Percentiles rank a stretch among this genome's conserved stretches.
Conservation (phyloP, 2,797 vertebrate species). For the Alexandromys oeconomus region DNA sequence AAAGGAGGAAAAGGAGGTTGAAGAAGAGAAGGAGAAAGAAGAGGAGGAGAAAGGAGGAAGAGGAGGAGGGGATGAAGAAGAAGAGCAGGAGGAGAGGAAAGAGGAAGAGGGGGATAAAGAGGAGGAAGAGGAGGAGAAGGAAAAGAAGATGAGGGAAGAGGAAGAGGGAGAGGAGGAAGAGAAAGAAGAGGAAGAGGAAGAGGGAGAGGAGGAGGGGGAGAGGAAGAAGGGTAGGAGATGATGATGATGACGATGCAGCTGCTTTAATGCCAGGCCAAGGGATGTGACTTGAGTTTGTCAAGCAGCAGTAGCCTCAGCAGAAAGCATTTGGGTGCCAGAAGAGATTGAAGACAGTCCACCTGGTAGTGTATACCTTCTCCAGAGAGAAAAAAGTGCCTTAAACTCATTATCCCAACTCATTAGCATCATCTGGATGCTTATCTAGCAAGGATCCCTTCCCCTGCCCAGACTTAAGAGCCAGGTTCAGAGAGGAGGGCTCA, state of each 20-base stretch:
- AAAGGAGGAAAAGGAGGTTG: not conserved
- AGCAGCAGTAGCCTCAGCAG: not conserved
- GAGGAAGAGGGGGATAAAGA: no score
- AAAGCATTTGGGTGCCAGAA: not conserved
- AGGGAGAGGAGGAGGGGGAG: not conserved
- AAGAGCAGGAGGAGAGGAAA: no score
- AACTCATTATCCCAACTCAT: not conserved
- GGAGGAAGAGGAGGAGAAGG: no score
- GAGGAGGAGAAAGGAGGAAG: no score
- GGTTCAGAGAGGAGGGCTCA: not conserved
- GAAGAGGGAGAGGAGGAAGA: not conserved
- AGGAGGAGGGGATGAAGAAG: not conserved
- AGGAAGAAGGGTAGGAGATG: not conserved
- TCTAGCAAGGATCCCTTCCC: not conserved
- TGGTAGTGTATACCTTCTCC: rapidly evolving
- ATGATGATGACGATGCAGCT: not conserved
- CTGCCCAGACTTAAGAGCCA: not conserved
- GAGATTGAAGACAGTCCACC: not conserved
- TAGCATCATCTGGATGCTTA: not conserved
- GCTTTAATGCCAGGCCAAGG: not conserved
- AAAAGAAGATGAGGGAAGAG: not conserved
- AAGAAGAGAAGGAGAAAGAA: not conserved
- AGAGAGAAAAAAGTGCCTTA: not conserved
- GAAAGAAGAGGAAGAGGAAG: no score
- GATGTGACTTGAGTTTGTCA: not conserved